phyloP scores from a whole-genome alignment of 1,140 invertebrate genomes.

The Ceratina australensis region DNA sequence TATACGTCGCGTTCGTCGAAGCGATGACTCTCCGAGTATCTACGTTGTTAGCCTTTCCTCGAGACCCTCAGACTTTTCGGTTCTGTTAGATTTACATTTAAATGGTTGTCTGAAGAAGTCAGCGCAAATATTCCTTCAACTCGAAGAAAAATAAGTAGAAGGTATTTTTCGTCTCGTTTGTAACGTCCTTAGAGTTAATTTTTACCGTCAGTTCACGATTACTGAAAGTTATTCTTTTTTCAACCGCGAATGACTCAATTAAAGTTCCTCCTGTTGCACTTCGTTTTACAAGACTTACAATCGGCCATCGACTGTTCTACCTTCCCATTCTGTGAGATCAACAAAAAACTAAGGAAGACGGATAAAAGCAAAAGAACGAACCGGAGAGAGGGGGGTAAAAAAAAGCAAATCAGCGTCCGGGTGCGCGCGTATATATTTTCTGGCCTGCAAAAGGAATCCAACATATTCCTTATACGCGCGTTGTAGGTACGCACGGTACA shows the following conservation, averaged over 20 bases:
- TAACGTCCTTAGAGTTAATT: no score
- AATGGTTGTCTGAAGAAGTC: no score
- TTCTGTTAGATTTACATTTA: no score
- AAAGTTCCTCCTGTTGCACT: no score
- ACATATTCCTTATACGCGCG: conserved; percentile 48
- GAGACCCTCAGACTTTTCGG: no score
- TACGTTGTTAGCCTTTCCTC: no score
- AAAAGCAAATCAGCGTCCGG: background rate
- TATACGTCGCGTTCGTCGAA: background rate
- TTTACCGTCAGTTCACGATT: no score
- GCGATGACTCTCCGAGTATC: background rate
- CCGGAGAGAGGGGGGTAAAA: background rate
- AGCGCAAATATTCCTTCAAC: no score
- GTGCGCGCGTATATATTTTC: conserved; percentile 17
- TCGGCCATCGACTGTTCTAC: background rate
- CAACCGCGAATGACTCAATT: no score
- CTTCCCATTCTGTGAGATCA: background rate
- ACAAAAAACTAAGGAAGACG: background rate
- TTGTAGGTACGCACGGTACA: conserved; percentile 47
- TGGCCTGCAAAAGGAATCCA: conserved; percentile 36
- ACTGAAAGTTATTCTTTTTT: background rate
- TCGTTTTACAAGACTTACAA: background rate
- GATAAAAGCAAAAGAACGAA: background rate
- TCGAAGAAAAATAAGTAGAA: no score
- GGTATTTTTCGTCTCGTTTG: no score